Base-by-base conservation (phyloP, 2,888 invertebrate genomes). In the Malacosoma neustria region DNA sequence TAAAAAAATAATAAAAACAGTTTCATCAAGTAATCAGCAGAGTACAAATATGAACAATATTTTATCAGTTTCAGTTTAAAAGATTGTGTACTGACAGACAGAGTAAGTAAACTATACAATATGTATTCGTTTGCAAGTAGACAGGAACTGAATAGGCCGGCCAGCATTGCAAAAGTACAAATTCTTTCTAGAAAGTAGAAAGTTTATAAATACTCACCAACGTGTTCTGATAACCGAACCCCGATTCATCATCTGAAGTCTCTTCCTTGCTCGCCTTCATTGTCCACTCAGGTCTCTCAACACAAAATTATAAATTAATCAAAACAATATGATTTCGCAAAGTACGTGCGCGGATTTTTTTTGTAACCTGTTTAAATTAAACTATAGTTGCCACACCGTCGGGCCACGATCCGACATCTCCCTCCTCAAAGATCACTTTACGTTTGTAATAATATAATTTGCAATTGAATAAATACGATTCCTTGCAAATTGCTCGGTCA, bases 191-290 rank as follows among this genome's bases (percentile, higher is more conserved):
- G 58, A 66, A 67, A 69, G 57, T 62, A 75, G 72, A 73, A 79
- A 79, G 73, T 72, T 50, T 43, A 48, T 29, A 30, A 44, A 39
- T 32, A 87, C 89, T 90, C 57, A 91, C 90, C 89, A 91, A 87
- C 32, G 91, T 90, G 53, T 90, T 90, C 65, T 91, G 90, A 57
- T 91, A 91, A 36, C 92, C 92, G 59, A 93, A 73, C 41, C 92
- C 91, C 41, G 89, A 81, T 51, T 89, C 89, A 54, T 90, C 89
- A 56, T 89, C 88, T 1, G 84, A 87, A 29, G 71, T 77, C 46
- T 86, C 86, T 11, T 85, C 82, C 45, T 80, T 82, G 36, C 49
- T 60, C 38, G 65, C 67, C 67, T 79, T 84, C 84, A 84, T 84
- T 40, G 50, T 65, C 47, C 48, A 52, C 49, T 44, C 51, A 57